Percentiles rank a stretch among this genome's conserved stretches.
These are phyloP conservation scores for Merodon equestris DNA, from an alignment of 2,888 invertebrate species.

Conservation along the genomic window DNA sequence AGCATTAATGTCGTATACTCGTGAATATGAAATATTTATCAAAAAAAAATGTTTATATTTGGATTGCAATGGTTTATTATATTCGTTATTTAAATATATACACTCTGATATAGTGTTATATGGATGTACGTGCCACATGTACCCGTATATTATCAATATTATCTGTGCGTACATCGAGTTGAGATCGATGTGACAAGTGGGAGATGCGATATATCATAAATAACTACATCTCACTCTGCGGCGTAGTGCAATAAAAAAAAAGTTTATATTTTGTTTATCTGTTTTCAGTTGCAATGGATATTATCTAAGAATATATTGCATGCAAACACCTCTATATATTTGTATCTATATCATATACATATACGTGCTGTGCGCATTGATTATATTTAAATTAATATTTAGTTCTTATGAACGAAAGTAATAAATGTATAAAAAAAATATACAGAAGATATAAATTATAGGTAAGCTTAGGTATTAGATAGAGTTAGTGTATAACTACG, in stretches of 20 bases:
- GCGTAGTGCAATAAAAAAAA: conserved; percentile 11
- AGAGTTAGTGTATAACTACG: conserved; percentile 49
- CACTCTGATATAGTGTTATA: conserved; percentile 11
- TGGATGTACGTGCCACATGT: conserved; percentile 6
- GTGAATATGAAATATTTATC: too few species aligned
- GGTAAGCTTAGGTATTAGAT: conserved; percentile 44
- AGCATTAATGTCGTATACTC: conserved; percentile 36
- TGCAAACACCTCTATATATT: conserved; percentile 9
- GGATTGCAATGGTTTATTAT: too few species aligned
- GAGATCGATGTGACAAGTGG: too few species aligned
- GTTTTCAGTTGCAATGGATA: too few species aligned
- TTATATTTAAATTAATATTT: conserved; percentile 2
- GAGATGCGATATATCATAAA: too few species aligned
- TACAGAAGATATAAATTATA: conserved; percentile 30
- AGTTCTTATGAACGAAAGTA: conserved; percentile 2
- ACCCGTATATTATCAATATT: too few species aligned
- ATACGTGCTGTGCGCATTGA: conserved; percentile 19
- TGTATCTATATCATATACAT: conserved; percentile 12
- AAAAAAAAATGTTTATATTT: conserved; percentile 9
- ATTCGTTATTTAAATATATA: conserved; percentile 45
- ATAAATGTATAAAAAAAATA: conserved; percentile 9
- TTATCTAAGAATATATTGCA: not conserved
- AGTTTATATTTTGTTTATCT: not conserved
- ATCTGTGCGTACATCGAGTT: too few species aligned
- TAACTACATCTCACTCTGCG: too few species aligned